These are phyloP conservation scores for Caenorhabditis doughertyi DNA, from an alignment of 2,888 invertebrate genomes.

Conservation along the genomic window DNA sequence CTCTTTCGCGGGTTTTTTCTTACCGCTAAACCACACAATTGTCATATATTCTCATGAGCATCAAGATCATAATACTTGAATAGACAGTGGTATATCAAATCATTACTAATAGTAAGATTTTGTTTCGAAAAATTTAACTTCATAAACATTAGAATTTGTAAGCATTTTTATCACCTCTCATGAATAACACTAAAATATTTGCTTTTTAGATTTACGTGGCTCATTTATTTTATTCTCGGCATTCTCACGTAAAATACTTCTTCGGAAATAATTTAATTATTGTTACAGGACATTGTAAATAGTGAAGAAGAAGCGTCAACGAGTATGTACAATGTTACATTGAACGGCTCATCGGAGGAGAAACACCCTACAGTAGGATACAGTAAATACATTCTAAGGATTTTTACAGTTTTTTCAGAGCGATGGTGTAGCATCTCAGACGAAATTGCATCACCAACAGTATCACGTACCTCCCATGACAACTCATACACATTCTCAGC, in stretches of 20 bases:
- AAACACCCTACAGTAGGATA: background rate
- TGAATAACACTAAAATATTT: conserved; percentile 7
- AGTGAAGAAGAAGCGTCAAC: conserved; percentile 20
- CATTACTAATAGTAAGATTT: too few species aligned
- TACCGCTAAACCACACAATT: conserved; percentile 15
- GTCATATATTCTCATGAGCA: conserved; percentile 5
- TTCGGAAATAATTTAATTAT: background rate
- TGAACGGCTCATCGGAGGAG: background rate
- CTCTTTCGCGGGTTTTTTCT: conserved; percentile 12
- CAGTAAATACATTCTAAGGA: background rate
- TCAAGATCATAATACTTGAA: background rate
- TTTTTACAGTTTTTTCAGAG: background rate
- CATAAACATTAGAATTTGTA: too few species aligned
- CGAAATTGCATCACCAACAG: background rate
- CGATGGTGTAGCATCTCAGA: background rate
- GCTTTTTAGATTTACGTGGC: background rate
- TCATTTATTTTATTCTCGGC: background rate
- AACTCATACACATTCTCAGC: background rate
- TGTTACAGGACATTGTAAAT: background rate
- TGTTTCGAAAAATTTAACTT: too few species aligned
- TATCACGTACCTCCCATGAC: background rate
- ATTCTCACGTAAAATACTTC: background rate
- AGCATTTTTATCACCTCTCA: too few species aligned
- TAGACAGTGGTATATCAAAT: too few species aligned
- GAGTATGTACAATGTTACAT: background rate